Evolutionary conservation across 2,888 invertebrate species (phyloP), one percentile per base, ranked within the genome.

Genomic region (Ischnus inquisitorius): DNA sequence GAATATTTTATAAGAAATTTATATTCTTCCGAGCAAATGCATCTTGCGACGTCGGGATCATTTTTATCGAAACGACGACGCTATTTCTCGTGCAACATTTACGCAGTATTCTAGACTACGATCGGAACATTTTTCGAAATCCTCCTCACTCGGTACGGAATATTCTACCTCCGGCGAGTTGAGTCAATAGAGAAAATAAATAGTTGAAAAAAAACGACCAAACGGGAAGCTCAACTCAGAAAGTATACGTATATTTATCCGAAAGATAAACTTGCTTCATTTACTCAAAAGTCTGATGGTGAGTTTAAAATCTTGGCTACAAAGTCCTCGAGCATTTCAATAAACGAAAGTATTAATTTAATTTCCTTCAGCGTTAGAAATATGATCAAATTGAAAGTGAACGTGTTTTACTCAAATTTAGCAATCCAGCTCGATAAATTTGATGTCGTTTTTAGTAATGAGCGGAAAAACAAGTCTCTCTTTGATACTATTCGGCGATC

Each of bases 91-190:
- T 19, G 54, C 19, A 22, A 22, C 22, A 22, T 65, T 19, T 41
- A 19, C 22, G 22, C 16, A 22, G 22, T 65, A 46, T 65, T 43
- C 14, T 2, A 14, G 22, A 43, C 19, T 46, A 25, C 2, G 12
- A 65, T 65, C 22, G 19, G 41, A 43, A 22, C 19, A 4, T 14
- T 34, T 65, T 10, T 14, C 12, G 22, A 65, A 22, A 22, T 19
- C 1, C 12, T 41, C 5, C 41, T 22, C 43, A 14, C 12, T 46
- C 22, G 43, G 19, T 14, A 19, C 10, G 34, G 34, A 68, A 28
- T 41, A n/a, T 46, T 74, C 22, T 34, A 19, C 22, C 71, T 60
- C 57, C 34, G 25, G 57, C 71, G 22, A 51, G 54, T 57, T 75
- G 51, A 41, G 64, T 54, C 22, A 67, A 16, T 41, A 41, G 41